A percentile compares a stretch with the other conserved stretches of the same genome.
These are phyloP conservation scores for Zygaena filipendulae DNA, from an alignment of 2,888 invertebrate species.

Conservation along the genomic window DNA sequence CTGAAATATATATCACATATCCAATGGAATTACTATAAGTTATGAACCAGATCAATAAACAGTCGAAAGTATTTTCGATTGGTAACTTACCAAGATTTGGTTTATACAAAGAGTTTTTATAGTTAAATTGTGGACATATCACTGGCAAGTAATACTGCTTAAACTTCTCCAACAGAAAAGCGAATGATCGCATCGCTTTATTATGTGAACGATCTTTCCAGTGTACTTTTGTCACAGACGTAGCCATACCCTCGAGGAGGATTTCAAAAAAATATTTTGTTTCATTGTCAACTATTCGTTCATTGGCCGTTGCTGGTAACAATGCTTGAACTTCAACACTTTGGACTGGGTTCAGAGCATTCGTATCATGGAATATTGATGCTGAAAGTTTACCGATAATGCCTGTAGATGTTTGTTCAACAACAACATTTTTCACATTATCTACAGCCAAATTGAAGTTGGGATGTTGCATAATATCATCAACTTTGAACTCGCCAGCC, in stretches of 20 bases:
- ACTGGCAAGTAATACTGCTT: constrained; percentile 90
- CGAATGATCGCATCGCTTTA: constrained; percentile 86
- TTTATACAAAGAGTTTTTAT: constrained; percentile 82
- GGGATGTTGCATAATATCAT: constrained; percentile 70
- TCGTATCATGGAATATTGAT: constrained; percentile 79
- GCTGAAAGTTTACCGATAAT: constrained; percentile 69
- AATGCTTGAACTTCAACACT: constrained; percentile 83
- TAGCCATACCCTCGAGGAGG: constrained; percentile 90
- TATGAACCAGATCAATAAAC: no score
- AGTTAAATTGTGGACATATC: constrained; percentile 89
- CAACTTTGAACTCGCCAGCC: constrained; percentile 63
- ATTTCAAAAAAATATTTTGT: constrained; percentile 89
- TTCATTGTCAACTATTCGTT: constrained; percentile 86
- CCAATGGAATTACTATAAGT: not conserved
- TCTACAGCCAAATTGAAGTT: constrained; percentile 55
- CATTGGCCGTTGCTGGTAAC: constrained; percentile 84
- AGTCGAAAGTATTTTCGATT: no score
- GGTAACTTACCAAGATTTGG: constrained; percentile 81
- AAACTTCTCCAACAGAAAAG: constrained; percentile 91
- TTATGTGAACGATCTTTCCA: constrained; percentile 88
- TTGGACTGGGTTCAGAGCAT: constrained; percentile 78
- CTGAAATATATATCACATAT: constrained; percentile 49
- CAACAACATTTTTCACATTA: constrained; percentile 58
- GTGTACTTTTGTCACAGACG: constrained; percentile 88
- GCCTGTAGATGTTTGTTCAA: constrained; percentile 58